These are phyloP conservation scores for Sitobion miscanthi DNA, from an alignment of 1,140 invertebrate genomes.

Conservation along the genomic window DNA sequence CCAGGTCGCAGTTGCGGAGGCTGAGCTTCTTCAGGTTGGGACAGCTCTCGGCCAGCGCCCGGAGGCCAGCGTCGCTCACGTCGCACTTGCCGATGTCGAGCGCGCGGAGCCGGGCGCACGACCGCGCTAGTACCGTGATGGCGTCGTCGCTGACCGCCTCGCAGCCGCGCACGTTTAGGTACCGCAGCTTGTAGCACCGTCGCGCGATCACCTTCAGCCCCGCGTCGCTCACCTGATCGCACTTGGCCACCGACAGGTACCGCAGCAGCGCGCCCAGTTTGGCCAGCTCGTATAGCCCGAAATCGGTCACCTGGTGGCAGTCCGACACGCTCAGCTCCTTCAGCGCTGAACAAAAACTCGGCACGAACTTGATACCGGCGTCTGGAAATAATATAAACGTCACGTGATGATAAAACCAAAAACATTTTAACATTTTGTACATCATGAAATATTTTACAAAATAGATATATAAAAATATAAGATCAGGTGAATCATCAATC, in stretches of 20 bases:
- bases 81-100: constrained; percentile 92
- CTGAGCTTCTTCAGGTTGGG: constrained; percentile 89
- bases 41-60: constrained; percentile 84
- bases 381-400: constrained; percentile 65
- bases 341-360: constrained; percentile 82
- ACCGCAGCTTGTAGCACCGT: constrained; percentile 86
- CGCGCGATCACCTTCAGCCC: constrained; percentile 85
- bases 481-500: background rate
- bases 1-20: constrained; percentile 85
- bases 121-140: constrained; percentile 80
- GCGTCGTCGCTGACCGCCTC: constrained; percentile 91
- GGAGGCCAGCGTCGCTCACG: constrained; percentile 84
- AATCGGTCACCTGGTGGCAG: constrained; percentile 87
- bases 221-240: constrained; percentile 82
- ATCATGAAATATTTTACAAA: background rate
- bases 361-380: constrained; percentile 78
- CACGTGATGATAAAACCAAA: background rate
- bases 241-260: constrained; percentile 89
- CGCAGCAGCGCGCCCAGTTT: constrained; percentile 83
- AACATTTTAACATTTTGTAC: background rate
- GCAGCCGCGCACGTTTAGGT: constrained; percentile 88
- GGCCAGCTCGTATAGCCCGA: constrained; percentile 87
- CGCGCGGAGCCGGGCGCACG: constrained; percentile 82
- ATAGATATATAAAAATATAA: background rate
- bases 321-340: constrained; percentile 89